Percentiles rank a stretch among this genome's conserved stretches.
Evolutionary conservation across 2,888 invertebrate genomes (phyloP).

Genomic region (Rhamnusium bicolor): DNA sequence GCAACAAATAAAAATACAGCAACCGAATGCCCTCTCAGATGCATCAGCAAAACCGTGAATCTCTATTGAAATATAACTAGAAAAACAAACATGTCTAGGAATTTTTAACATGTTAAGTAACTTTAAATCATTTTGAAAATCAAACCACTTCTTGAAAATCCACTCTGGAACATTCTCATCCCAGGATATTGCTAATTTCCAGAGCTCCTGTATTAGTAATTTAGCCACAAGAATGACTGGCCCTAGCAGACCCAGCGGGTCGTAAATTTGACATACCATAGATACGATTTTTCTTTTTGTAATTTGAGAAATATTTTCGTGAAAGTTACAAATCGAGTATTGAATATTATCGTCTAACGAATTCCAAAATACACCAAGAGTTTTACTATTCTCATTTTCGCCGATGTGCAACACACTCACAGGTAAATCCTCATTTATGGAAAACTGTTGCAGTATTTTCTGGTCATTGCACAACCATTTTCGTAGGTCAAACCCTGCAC

Average conservation of each 20-base stretch:
- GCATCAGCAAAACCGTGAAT: background rate
- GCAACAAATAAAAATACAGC: background rate
- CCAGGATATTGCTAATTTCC: slow-evolving; percentile 32
- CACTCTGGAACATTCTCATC: background rate
- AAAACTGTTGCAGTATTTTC: slow-evolving; percentile 16
- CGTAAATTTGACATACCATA: slow-evolving; percentile 35
- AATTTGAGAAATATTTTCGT: background rate
- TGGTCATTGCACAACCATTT: slow-evolving; percentile 37
- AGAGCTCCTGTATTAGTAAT: slow-evolving; percentile 36
- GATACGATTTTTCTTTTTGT: slow-evolving; percentile 36
- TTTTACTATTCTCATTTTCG: slow-evolving; percentile 37
- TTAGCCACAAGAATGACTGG: slow-evolving; percentile 30
- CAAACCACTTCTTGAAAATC: background rate
- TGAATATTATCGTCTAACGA: slow-evolving; percentile 25
- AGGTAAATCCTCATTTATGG: too few relatives aligned
- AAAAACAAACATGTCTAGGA: background rate
- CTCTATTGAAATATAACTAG: background rate
- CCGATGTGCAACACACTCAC: slow-evolving; percentile 36
- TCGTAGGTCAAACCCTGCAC: slow-evolving; percentile 42
- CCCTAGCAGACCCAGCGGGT: slow-evolving; percentile 36
- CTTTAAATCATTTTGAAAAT: background rate
- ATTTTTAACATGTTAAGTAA: too few relatives aligned
- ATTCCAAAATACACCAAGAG: slow-evolving; percentile 11
- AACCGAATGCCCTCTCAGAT: background rate
- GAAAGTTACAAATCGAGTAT: slow-evolving; percentile 17